phyloP scores from a whole-genome alignment of 2,888 invertebrate species.

The Agrilus mali region DNA sequence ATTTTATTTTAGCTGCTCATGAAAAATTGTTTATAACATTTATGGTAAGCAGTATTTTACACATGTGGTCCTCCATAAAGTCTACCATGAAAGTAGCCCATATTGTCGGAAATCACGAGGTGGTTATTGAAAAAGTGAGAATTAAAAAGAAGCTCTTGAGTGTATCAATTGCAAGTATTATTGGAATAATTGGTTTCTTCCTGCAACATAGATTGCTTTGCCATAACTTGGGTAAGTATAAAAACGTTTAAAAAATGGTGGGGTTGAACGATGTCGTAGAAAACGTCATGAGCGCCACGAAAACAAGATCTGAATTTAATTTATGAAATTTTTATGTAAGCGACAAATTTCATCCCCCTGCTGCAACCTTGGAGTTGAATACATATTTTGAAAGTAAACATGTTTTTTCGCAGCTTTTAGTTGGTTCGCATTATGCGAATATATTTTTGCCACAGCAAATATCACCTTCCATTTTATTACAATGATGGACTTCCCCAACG shows the following conservation, averaged over 20 bases:
- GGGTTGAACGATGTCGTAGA: no score
- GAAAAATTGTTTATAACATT: conserved; percentile 87
- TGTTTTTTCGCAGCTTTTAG: conserved; percentile 71
- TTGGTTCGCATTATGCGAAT: conserved; percentile 89
- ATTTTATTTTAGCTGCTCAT: conserved; percentile 58
- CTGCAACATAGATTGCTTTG: conserved; percentile 79
- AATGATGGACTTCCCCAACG: conserved; percentile 73
- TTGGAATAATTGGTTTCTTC: conserved; percentile 78
- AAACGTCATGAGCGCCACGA: no score
- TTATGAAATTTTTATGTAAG: no score
- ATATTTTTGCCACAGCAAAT: conserved; percentile 80
- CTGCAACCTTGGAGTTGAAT: no score
- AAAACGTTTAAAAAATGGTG: no score
- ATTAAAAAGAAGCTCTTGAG: conserved; percentile 63
- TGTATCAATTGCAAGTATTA: conserved; percentile 64
- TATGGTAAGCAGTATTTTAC: conserved; percentile 70
- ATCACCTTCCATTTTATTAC: conserved; percentile 88
- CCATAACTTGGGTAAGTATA: conserved; percentile 69
- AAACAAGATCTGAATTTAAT: no score
- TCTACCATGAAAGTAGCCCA: conserved; percentile 31
- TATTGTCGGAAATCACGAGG: conserved; percentile 20
- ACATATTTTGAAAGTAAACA: not conserved
- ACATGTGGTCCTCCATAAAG: conserved; percentile 67
- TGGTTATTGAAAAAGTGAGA: conserved; percentile 21
- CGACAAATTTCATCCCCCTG: no score